Conservation (phyloP, 2,797 vertebrate species). For the Sebastiscus tertius region DNA sequence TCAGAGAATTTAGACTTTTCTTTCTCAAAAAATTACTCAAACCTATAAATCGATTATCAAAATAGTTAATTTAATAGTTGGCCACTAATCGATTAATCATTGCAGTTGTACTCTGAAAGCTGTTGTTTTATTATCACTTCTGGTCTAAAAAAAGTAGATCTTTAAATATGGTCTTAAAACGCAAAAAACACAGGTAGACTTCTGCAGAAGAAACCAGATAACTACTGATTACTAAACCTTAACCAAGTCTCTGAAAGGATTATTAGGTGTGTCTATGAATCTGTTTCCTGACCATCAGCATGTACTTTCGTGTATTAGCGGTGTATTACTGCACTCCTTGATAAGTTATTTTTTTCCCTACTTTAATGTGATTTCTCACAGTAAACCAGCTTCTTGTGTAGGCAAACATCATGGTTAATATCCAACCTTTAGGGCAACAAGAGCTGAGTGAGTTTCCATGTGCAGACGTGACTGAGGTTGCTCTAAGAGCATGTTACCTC, state of each 20-base stretch:
- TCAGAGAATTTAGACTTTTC: too few species aligned
- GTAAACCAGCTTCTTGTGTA: background rate
- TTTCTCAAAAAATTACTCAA: too few species aligned
- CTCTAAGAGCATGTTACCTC: background rate
- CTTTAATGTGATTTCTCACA: background rate
- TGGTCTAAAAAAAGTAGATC: too few species aligned
- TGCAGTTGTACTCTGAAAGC: too few species aligned
- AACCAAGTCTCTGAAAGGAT: background rate
- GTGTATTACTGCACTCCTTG: too few species aligned
- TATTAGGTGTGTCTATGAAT: background rate
- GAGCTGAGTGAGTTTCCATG: background rate
- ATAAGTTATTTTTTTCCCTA: background rate
- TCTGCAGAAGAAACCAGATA: background rate
- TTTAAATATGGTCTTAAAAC: too few species aligned
- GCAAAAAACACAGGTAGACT: too few species aligned
- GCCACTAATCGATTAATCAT: too few species aligned
- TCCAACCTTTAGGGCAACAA: background rate
- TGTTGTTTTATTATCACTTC: too few species aligned
- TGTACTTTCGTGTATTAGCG: too few species aligned
- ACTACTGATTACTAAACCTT: background rate
- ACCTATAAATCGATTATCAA: too few species aligned
- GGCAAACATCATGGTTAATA: background rate
- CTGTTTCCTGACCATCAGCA: background rate
- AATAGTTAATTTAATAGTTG: too few species aligned
- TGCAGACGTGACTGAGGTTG: background rate